Conservation (phyloP, 2,888 invertebrate genomes). For the Drosophila falleni region DNA sequence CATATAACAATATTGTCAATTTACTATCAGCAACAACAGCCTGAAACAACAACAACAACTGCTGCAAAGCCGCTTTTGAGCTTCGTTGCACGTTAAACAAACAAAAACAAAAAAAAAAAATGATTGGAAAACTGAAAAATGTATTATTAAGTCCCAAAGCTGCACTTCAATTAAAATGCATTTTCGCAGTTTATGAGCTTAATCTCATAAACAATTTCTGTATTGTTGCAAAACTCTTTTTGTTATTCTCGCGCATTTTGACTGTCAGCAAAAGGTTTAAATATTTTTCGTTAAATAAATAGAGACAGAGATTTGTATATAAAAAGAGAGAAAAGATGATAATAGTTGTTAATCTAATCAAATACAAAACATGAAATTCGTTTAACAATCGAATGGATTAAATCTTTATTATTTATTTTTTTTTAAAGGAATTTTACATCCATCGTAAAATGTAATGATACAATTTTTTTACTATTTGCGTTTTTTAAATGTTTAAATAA, state of each 20-base stretch:
- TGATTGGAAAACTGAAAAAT: slow-evolving; percentile 36
- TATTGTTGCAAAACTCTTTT: slow-evolving; percentile 61
- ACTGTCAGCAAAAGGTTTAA: slow-evolving; percentile 61
- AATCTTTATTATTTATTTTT: neutral
- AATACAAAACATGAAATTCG: neutral
- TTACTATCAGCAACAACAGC: slow-evolving; percentile 68
- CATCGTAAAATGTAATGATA: too few species aligned
- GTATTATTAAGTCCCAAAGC: slow-evolving; percentile 82
- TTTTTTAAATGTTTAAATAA: too few species aligned
- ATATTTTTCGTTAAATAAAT: slow-evolving; percentile 24
- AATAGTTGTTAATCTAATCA: neutral
- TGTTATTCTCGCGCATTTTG: slow-evolving; percentile 41
- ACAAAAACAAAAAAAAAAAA: too few species aligned
- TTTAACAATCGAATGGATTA: neutral
- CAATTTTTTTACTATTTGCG: too few species aligned
- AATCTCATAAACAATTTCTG: slow-evolving; percentile 81
- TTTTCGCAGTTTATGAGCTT: slow-evolving; percentile 83
- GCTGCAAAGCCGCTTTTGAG: slow-evolving; percentile 24
- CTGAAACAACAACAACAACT: slow-evolving; percentile 24
- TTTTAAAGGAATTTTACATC: too few species aligned
- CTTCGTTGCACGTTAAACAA: slow-evolving; percentile 12
- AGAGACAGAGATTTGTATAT: neutral
- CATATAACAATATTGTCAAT: slow-evolving; percentile 67
- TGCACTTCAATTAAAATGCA: slow-evolving; percentile 85
- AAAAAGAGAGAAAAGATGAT: neutral